These are phyloP conservation scores for Propithecus perrieri DNA, from an alignment of 2,797 vertebrate species.

Conservation along the genomic window DNA sequence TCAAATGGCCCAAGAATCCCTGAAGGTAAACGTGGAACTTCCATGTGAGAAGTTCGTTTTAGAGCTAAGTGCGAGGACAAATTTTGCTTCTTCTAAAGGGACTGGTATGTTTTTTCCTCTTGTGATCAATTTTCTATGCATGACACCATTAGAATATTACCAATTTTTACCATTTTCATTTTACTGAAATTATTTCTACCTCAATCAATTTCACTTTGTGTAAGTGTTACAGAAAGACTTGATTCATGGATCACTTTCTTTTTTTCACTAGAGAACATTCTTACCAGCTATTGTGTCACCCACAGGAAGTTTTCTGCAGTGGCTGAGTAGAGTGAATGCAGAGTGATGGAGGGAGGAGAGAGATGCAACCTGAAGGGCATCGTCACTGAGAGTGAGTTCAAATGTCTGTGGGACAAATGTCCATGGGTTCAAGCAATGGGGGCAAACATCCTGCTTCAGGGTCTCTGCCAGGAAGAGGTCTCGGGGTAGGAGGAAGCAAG, in stretches of 20 bases:
- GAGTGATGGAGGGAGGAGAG: background rate
- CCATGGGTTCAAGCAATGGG: background rate
- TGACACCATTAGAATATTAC: background rate
- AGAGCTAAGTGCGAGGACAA: background rate
- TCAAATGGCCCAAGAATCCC: background rate
- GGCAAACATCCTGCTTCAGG: background rate
- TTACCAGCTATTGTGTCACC: background rate
- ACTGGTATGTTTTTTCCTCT: background rate
- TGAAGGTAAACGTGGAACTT: background rate
- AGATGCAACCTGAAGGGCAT: background rate
- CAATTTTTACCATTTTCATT: background rate
- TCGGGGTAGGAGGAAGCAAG: background rate
- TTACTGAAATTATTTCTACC: slow-evolving; percentile 10
- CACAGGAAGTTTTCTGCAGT: background rate
- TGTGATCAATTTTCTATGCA: background rate
- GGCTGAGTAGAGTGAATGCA: background rate
- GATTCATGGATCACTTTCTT: background rate
- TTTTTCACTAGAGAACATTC: background rate
- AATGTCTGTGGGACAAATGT: background rate
- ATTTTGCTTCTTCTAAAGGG: background rate
- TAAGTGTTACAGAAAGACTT: background rate
- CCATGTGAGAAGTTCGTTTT: background rate
- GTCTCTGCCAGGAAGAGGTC: background rate
- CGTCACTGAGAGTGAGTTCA: background rate
- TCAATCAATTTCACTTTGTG: background rate